A percentile compares a stretch with the other conserved stretches of the same genome.
Evolutionary conservation across 2,888 invertebrate genomes (phyloP).

Genomic region (Nymphalis polychloros): DNA sequence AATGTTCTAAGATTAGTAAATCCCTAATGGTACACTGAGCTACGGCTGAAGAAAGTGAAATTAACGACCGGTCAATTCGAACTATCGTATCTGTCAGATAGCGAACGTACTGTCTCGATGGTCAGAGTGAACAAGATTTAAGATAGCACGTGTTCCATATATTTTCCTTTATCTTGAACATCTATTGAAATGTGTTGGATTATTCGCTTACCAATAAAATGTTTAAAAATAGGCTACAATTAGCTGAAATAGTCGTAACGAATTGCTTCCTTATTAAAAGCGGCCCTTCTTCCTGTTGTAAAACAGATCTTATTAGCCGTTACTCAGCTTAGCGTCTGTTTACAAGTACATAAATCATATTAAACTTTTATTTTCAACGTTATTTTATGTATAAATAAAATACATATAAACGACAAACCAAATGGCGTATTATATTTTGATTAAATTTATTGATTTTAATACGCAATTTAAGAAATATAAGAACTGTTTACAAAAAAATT

Average conservation of each 20-base stretch:
- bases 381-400: not conserved
- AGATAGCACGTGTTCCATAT: slow-evolving; percentile 11
- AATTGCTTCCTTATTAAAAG: slow-evolving; percentile 60
- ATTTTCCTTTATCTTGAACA: not conserved
- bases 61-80: slow-evolving; percentile 54
- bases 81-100: slow-evolving; percentile 53
- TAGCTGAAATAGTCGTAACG: slow-evolving; percentile 42
- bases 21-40: too few relatives aligned
- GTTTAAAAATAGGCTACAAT: slow-evolving; percentile 34
- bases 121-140: slow-evolving; percentile 17
- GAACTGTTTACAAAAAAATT: not conserved
- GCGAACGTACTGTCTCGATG: slow-evolving; percentile 27
- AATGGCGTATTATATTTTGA: not conserved
- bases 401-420: not conserved
- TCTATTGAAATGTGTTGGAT: not conserved
- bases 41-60: slow-evolving; percentile 45
- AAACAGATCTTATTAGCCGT: slow-evolving; percentile 37
- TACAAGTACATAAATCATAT: slow-evolving; percentile 14
- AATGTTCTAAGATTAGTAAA: not conserved
- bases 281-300: slow-evolving; percentile 53
- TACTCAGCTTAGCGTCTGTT: slow-evolving; percentile 27
- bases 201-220: slow-evolving; percentile 22
- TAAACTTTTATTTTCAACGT: too few relatives aligned
- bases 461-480: not conserved
- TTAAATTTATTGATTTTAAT: not conserved